These are phyloP conservation scores for Madoqua kirkii DNA, from an alignment of 2,113 vertebrate species.

Conservation along the genomic window DNA sequence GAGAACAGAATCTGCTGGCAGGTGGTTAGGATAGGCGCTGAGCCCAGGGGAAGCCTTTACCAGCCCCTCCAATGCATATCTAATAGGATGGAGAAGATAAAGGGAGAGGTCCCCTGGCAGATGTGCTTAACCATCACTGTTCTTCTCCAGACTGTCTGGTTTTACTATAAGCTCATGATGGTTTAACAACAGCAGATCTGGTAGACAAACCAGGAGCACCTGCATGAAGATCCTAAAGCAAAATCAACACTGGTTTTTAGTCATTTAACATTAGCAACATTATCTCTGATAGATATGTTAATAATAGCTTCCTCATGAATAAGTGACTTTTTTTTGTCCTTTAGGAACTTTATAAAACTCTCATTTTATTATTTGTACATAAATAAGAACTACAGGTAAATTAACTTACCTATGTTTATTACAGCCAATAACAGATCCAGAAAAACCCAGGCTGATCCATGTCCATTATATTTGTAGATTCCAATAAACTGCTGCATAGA, in stretches of 20 bases:
- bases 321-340: background rate
- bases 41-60: background rate
- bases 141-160: background rate
- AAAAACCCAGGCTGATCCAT: background rate
- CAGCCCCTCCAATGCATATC: background rate
- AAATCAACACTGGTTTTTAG: background rate
- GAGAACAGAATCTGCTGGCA: background rate
- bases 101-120: background rate
- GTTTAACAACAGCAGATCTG: background rate
- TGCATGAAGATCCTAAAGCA: background rate
- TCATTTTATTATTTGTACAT: background rate
- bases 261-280: background rate
- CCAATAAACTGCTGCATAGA: background rate
- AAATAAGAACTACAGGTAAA: background rate
- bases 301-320: background rate
- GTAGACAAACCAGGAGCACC: background rate
- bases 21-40: accelerated
- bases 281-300: background rate
- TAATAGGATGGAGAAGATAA: background rate
- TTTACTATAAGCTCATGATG: background rate
- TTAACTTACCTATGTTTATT: background rate
- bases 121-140: background rate
- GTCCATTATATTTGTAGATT: background rate
- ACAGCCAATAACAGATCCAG: background rate
- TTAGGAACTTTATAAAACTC: background rate